These are phyloP conservation scores for Drosophila histrio DNA, from an alignment of 2,888 invertebrate genomes.

Conservation along the genomic window DNA sequence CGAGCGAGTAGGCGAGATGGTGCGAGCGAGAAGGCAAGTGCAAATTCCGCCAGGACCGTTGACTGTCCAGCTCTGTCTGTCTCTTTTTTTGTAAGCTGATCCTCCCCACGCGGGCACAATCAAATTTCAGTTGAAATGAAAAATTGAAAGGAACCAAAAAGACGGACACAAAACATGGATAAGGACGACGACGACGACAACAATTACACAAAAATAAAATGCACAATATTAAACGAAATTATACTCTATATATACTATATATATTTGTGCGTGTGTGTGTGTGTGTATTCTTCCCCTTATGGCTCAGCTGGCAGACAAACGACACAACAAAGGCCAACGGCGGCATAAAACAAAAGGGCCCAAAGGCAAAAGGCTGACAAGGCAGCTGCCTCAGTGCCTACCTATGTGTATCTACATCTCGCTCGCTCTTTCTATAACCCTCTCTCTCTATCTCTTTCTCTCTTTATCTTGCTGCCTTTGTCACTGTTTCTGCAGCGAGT, in stretches of 20 bases:
- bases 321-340: constrained; percentile 72
- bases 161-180: constrained; percentile 46
- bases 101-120: constrained; percentile 52
- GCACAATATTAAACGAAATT: constrained; percentile 77
- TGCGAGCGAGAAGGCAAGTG: not conserved
- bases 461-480: not conserved
- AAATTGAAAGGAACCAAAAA: constrained; percentile 59
- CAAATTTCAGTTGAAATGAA: constrained; percentile 69
- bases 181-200: constrained; percentile 64
- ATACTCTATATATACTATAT: constrained; percentile 47
- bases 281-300: constrained; percentile 23
- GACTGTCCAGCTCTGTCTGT: constrained; percentile 7
- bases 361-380: constrained; percentile 76
- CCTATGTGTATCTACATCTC: not conserved
- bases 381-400: constrained; percentile 60
- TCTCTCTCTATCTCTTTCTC: not conserved
- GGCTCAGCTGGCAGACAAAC: constrained; percentile 58
- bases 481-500: constrained; percentile 48
- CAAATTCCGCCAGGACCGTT: constrained; percentile 39
- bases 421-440: not conserved
- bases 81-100: constrained; percentile 52
- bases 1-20: not conserved
- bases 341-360: constrained; percentile 77
- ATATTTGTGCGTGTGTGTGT: not conserved
- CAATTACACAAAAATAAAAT: constrained; percentile 79